Evolutionary conservation across 1,140 invertebrate species (phyloP).

Genomic region (Chironomus striatipennis): DNA sequence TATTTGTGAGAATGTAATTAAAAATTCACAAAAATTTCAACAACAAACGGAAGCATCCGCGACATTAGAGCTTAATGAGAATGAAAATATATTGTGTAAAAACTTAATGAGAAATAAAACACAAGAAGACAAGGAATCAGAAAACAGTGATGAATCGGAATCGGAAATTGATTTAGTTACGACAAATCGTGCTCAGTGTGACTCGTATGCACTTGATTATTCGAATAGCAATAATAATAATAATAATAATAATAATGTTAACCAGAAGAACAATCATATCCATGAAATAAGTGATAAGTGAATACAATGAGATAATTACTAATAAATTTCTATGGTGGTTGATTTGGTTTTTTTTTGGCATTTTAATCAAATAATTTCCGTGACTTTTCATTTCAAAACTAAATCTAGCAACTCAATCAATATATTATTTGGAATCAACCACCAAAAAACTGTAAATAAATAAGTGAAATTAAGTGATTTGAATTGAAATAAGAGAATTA

Average conservation of each 20-base stretch:
- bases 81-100: neutral
- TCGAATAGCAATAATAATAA: conserved; percentile 12
- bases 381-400: too few relatives aligned
- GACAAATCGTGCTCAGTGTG: neutral
- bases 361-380: too few relatives aligned
- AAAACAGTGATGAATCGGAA: neutral
- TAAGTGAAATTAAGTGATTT: too few relatives aligned
- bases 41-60: neutral
- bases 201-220: neutral
- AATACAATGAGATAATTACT: too few relatives aligned
- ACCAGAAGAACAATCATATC: too few relatives aligned
- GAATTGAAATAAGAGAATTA: too few relatives aligned
- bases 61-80: neutral
- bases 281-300: too few relatives aligned
- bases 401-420: too few relatives aligned
- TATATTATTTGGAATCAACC: too few relatives aligned
- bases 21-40: neutral
- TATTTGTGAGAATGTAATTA: conserved; percentile 9
- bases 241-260: neutral
- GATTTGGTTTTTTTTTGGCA: too few relatives aligned
- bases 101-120: neutral
- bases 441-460: too few relatives aligned
- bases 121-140: neutral
- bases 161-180: conserved; percentile 18
- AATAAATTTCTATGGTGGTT: too few relatives aligned